Conservation (phyloP, 1,140 invertebrate species). For the Drosophila azteca region DNA sequence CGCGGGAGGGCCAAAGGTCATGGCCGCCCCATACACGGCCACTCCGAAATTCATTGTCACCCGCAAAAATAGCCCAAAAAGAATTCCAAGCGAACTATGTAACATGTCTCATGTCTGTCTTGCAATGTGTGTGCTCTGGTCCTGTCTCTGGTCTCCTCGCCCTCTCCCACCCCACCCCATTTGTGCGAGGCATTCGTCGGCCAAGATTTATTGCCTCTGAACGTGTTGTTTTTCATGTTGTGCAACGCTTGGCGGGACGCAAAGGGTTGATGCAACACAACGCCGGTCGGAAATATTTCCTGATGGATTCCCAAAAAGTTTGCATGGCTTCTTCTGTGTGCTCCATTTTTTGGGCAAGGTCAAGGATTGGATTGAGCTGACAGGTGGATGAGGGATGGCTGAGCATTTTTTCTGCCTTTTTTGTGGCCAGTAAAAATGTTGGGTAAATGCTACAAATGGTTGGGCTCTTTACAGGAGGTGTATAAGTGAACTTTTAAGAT, state of each 20-base stretch:
- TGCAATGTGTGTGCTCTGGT: conserved; percentile 18
- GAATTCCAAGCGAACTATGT: conserved; percentile 12
- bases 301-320: conserved; percentile 21
- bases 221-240: conserved; percentile 68
- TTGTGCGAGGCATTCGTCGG: conserved; percentile 60
- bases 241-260: not conserved
- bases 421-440: not conserved
- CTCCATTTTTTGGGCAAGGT: conserved; percentile 47
- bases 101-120: conserved; percentile 42
- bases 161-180: too few species aligned
- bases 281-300: conserved; percentile 42
- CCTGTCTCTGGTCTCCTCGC: conserved; percentile 16
- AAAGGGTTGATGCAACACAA: conserved; percentile 32
- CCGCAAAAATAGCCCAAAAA: conserved; percentile 32
- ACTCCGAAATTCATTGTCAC: conserved; percentile 25
- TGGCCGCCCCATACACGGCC: too few species aligned
- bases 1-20: conserved; percentile 35
- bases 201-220: conserved; percentile 65
- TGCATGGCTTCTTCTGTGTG: conserved; percentile 2
- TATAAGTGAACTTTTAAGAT: too few species aligned
- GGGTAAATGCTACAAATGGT: not conserved
- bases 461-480: too few species aligned
- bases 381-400: conserved; percentile 14
- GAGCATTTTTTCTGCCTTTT: not conserved
- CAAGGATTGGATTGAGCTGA: conserved; percentile 36